These are phyloP conservation scores for Pomatostomus ruficeps DNA, from an alignment of 2,113 vertebrate genomes.

Conservation along the genomic window DNA sequence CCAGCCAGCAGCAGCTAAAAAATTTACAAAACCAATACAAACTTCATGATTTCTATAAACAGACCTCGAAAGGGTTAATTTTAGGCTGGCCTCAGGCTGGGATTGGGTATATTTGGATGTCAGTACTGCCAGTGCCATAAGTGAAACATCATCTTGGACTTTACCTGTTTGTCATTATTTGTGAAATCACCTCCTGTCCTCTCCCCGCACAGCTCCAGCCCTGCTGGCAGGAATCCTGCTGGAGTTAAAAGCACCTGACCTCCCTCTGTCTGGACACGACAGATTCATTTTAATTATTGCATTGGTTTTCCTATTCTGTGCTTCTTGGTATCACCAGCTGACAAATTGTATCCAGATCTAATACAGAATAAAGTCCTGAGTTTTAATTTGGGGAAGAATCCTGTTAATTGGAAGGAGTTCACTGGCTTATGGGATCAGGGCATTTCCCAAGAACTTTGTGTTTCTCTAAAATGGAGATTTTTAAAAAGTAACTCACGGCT, in stretches of 20 bases:
- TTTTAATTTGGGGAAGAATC: not conserved
- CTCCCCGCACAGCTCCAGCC: not conserved
- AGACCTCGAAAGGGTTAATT: not conserved
- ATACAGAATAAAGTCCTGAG: not conserved
- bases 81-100: not conserved
- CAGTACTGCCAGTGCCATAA: not conserved
- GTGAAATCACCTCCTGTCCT: not conserved
- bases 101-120: not conserved
- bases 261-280: not conserved
- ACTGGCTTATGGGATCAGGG: not conserved
- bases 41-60: not conserved
- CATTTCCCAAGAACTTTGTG: not conserved
- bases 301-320: not conserved
- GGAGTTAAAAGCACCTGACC: not conserved
- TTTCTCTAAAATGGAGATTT: not conserved
- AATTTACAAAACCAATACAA: rapidly evolving
- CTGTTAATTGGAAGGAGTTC: not conserved
- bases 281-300: not conserved
- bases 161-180: not conserved
- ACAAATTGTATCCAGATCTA: not conserved
- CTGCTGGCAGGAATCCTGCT: not conserved
- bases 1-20: not conserved
- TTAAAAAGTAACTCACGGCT: not conserved
- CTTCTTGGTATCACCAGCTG: not conserved
- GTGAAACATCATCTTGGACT: not conserved